Base-by-base conservation (phyloP, 2,888 invertebrate genomes). In the Muschampia plurimacula region DNA sequence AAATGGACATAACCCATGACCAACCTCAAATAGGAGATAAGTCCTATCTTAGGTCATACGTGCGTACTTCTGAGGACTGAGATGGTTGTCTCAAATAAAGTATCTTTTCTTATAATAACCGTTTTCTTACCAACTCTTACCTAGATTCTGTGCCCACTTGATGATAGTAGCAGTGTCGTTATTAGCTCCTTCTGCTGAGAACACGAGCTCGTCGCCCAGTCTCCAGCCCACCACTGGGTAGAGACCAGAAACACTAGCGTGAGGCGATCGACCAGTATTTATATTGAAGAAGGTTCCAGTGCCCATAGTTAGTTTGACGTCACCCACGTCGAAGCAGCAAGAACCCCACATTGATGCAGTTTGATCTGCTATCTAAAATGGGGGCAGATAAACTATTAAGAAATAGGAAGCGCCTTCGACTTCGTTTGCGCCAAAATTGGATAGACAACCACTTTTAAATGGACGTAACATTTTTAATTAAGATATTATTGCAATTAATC, bases 211-310 rank as follows among this genome's bases (percentile, higher is more conserved):
- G 0, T 87, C 74, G 0, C 90, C 91, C n/a, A 92, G 75, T 63
- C 86, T 79, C 99, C 99, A 99, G 0, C 97, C 99, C 49, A 99
- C 97, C 36, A 99, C 90, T 0, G 99, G 99, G 90, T 99, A 99
- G 52, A 99, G 95, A 0, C 98, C 99, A 69, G 96, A 96, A 5
- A 97, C 91, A 64, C 98, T 97, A 0, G 98, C 97, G 83, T 97
- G 97, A 0, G 98, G 97, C 75, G 94, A 86, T 0, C 82, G 77
- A 0, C 97, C 97, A 0, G 98, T 98, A 84, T 98, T 97, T 49
- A 98, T 95, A 85, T 98, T 96, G 60, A 99, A 90, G 89, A 99
- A 99, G 0, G 97, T 97, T 0, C 99, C 99, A 0, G 99, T 99
- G 0, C 99, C 99, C 93, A 99, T 95, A 0, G 98, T 98, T 2